Percentiles rank a stretch among this genome's conserved stretches.
These are phyloP conservation scores for Colletes collaris DNA, from an alignment of 2,888 invertebrate species.

Conservation along the genomic window DNA sequence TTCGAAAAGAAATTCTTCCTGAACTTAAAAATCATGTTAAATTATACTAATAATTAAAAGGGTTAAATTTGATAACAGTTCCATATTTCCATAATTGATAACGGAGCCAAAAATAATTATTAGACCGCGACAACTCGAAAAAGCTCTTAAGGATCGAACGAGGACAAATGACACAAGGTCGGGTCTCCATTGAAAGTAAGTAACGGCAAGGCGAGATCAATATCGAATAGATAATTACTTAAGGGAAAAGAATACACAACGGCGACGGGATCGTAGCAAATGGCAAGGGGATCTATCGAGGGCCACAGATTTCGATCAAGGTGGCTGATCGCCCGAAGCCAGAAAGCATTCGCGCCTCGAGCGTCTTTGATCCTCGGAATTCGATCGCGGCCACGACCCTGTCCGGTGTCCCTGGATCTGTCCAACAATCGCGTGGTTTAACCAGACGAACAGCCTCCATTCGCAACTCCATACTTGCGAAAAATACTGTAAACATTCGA, in stretches of 20 bases:
- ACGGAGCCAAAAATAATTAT: not conserved
- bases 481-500: too few relatives aligned
- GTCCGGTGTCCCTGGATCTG: not conserved
- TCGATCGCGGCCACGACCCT: conserved; percentile 5
- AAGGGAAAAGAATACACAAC: conserved; percentile 42
- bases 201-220: conserved; percentile 11
- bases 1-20: too few relatives aligned
- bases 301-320: conserved; percentile 76
- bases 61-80: too few relatives aligned
- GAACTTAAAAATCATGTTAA: too few relatives aligned
- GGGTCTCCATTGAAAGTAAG: conserved; percentile 27
- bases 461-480: too few relatives aligned
- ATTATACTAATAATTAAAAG: too few relatives aligned
- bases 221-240: conserved; percentile 38
- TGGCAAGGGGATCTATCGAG: conserved; percentile 68
- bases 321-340: conserved; percentile 76
- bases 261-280: conserved; percentile 48
- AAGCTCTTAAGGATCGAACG: not conserved
- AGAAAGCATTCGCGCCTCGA: conserved; percentile 72
- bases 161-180: conserved; percentile 3
- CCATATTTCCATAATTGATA: too few relatives aligned
- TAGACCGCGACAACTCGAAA: not conserved
- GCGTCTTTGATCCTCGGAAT: conserved; percentile 47
- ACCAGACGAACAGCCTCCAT: not conserved
- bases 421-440: not conserved